Evolutionary conservation across 2,113 vertebrate genomes (phyloP).

Genomic region (Carassius carassius): DNA sequence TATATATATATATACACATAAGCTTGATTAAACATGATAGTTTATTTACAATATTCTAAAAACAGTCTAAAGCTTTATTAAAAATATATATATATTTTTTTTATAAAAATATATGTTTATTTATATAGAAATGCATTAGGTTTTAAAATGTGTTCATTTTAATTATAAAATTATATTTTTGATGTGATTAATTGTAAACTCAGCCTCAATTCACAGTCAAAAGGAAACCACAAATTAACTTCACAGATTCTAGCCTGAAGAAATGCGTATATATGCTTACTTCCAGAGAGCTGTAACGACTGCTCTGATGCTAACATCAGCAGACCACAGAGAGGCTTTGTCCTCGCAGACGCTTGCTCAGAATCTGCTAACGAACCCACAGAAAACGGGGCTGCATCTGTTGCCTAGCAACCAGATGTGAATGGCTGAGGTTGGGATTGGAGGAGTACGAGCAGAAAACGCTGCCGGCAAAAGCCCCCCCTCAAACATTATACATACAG

Average conservation of each 20-base stretch:
- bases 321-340: slow-evolving; percentile 32
- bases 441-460: slow-evolving; percentile 46
- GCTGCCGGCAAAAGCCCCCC: slow-evolving; percentile 33
- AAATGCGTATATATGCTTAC: background rate
- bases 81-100: too few relatives aligned
- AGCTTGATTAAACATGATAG: too few relatives aligned
- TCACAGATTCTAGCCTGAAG: background rate
- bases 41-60: background rate
- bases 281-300: slow-evolving; percentile 30
- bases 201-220: background rate
- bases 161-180: too few relatives aligned
- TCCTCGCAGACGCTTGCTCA: slow-evolving; percentile 36
- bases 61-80: background rate
- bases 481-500: slow-evolving; percentile 43
- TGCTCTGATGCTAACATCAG: slow-evolving; percentile 28
- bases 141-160: too few relatives aligned
- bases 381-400: slow-evolving; percentile 47
- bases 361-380: slow-evolving; percentile 32
- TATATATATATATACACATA: too few relatives aligned
- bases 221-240: background rate
- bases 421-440: slow-evolving; percentile 48
- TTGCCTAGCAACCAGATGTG: slow-evolving; percentile 64
- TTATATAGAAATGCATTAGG: too few relatives aligned
- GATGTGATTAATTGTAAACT: background rate
- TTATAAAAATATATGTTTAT: too few relatives aligned